Evolutionary conservation across 2,797 vertebrate genomes (phyloP).

Genomic region (Hozukius guyotensis): DNA sequence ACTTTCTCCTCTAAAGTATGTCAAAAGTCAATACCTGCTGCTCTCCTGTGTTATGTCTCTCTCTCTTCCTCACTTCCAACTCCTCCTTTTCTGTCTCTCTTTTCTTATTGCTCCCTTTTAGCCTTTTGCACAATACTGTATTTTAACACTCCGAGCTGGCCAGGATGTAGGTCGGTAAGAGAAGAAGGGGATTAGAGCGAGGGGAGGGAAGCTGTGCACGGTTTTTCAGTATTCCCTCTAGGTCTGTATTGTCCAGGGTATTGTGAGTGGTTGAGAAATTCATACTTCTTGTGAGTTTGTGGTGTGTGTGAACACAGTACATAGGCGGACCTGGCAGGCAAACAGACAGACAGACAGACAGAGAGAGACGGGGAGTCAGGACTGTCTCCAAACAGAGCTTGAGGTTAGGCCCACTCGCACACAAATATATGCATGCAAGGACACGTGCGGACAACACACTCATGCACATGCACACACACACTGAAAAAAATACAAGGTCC

Average conservation of each 20-base stretch:
- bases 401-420: slow-evolving; percentile 61
- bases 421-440: slow-evolving; percentile 63
- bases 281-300: slow-evolving; percentile 12
- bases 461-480: slow-evolving; percentile 20
- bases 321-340: slow-evolving; percentile 66
- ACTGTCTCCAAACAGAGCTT: slow-evolving; percentile 68
- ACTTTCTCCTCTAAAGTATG: slow-evolving; percentile 58
- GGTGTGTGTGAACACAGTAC: slow-evolving; percentile 25
- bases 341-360: slow-evolving; percentile 26
- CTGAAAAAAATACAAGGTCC: slow-evolving; percentile 56
- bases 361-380: slow-evolving; percentile 40
- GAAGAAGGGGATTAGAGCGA: slow-evolving; percentile 45
- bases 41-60: slow-evolving; percentile 38
- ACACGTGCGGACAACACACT: slow-evolving; percentile 55
- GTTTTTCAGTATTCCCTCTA: slow-evolving; percentile 28
- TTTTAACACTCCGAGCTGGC: slow-evolving; percentile 39
- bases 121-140: slow-evolving; percentile 28
- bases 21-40: slow-evolving; percentile 70
- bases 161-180: slow-evolving; percentile 39
- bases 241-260: slow-evolving; percentile 43
- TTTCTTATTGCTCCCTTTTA: not conserved
- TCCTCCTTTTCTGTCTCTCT: slow-evolving; percentile 7
- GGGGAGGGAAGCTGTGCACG: slow-evolving; percentile 26
- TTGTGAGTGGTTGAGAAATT: slow-evolving; percentile 24
- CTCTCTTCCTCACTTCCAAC: slow-evolving; percentile 1